Evolutionary conservation across 2,888 invertebrate genomes (phyloP).

Genomic region (Spisula solida): DNA sequence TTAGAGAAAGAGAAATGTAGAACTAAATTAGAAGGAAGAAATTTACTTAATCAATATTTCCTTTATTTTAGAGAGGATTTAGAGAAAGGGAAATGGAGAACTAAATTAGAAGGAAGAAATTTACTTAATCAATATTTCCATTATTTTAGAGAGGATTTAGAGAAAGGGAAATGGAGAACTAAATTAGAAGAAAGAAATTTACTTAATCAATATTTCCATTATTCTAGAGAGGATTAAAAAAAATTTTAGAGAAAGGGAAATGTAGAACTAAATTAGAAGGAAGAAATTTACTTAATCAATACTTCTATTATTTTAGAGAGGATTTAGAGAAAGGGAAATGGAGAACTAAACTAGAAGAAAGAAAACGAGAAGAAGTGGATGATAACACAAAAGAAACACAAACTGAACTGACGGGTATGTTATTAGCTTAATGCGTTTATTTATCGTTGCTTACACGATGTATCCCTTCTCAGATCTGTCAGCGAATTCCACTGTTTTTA

Average conservation of each 20-base stretch:
- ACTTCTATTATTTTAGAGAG: neutral
- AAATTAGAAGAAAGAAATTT: no score
- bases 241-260: neutral
- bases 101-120: no score
- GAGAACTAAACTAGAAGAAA: neutral
- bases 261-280: neutral
- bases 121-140: no score
- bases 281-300: neutral
- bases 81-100: no score
- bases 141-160: no score
- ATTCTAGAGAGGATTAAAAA: neutral
- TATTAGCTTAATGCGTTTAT: neutral
- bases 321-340: slow-evolving; percentile 4
- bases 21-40: neutral
- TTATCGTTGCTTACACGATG: no score
- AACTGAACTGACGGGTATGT: slow-evolving; percentile 53
- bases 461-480: no score
- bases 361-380: neutral
- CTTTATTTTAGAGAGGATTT: no score
- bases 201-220: no score
- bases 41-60: neutral
- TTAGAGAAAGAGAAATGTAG: neutral
- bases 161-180: no score
- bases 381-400: slow-evolving; percentile 52
- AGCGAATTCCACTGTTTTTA: no score